Conservation (phyloP, 2,888 invertebrate species). For the Agrypnus murinus region DNA sequence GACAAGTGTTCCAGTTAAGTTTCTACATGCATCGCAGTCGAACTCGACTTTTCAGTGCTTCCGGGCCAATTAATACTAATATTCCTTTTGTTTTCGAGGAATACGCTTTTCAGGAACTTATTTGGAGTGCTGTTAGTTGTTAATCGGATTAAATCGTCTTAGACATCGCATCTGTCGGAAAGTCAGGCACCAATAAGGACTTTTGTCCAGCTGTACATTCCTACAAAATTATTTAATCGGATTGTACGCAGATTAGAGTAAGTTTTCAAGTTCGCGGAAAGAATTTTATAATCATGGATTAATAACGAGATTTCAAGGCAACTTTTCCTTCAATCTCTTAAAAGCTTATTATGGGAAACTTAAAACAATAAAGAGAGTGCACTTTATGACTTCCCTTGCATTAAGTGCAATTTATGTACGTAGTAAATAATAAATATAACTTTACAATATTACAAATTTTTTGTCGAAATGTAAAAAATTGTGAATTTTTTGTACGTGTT, state of each 20-base stretch:
- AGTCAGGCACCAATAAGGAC: constrained; percentile 30
- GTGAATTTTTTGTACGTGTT: too few relatives aligned
- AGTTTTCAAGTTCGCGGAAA: constrained; percentile 22
- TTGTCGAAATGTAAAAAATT: too few relatives aligned
- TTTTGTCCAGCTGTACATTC: constrained; percentile 24
- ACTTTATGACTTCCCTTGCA: background rate
- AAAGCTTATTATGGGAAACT: constrained; percentile 11
- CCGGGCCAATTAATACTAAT: constrained; percentile 38
- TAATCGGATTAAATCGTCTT: constrained; percentile 41
- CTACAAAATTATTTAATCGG: constrained; percentile 40
- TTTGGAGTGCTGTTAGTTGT: constrained; percentile 37
- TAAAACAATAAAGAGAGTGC: constrained; percentile 24
- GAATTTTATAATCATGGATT: constrained; percentile 30
- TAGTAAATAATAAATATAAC: too few relatives aligned
- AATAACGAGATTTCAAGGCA: constrained; percentile 11
- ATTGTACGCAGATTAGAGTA: constrained; percentile 18
- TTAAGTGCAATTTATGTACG: constrained; percentile 3
- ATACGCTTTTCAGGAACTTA: constrained; percentile 27
- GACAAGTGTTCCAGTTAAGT: constrained; percentile 20
- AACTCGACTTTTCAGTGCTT: constrained; percentile 31
- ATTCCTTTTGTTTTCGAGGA: constrained; percentile 36
- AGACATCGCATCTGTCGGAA: constrained; percentile 29
- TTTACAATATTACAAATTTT: too few relatives aligned
- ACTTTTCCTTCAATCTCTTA: constrained; percentile 19
- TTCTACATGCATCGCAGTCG: constrained; percentile 30